phyloP scores from a whole-genome alignment of 2,113 vertebrate genomes.

The Cyprinus carpio region DNA sequence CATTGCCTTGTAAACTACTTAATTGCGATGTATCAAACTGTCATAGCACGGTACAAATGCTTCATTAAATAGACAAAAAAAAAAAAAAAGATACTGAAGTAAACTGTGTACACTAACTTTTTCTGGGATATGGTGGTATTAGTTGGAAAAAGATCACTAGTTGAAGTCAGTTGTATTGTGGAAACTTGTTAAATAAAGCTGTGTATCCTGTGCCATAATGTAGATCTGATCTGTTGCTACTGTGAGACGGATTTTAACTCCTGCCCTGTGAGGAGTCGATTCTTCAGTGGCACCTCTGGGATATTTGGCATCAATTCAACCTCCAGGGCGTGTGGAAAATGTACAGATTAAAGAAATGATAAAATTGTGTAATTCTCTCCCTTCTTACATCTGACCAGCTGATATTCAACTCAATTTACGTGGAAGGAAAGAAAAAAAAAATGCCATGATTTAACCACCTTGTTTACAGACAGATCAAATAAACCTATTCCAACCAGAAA shows the following conservation, averaged over 20 bases:
- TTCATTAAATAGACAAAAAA: constrained; percentile 72
- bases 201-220: constrained; percentile 93
- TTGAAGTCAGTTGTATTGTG: constrained; percentile 93
- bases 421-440: constrained; percentile 69
- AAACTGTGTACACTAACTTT: constrained; percentile 82
- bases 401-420: constrained; percentile 90
- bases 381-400: constrained; percentile 85
- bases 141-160: constrained; percentile 86
- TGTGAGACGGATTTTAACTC: constrained; percentile 89
- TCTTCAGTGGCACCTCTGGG: constrained; percentile 84
- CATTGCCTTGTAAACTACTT: constrained; percentile 83
- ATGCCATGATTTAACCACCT: constrained; percentile 91
- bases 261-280: constrained; percentile 79
- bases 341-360: constrained; percentile 90
- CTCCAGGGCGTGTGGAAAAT: constrained; percentile 95
- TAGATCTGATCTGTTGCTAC: constrained; percentile 85
- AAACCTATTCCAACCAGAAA: constrained; percentile 96
- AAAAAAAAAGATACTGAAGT: constrained; percentile 54
- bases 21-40: constrained; percentile 81
- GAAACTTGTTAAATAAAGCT: constrained; percentile 81
- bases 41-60: constrained; percentile 82
- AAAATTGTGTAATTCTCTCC: constrained; percentile 87
- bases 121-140: constrained; percentile 76
- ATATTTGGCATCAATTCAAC: constrained; percentile 85
- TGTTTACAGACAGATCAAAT: constrained; percentile 98